A percentile compares a stretch with the other conserved stretches of the same genome.
These are phyloP conservation scores for Ladona fulva DNA, from an alignment of 1,140 invertebrate genomes.

Conservation along the genomic window DNA sequence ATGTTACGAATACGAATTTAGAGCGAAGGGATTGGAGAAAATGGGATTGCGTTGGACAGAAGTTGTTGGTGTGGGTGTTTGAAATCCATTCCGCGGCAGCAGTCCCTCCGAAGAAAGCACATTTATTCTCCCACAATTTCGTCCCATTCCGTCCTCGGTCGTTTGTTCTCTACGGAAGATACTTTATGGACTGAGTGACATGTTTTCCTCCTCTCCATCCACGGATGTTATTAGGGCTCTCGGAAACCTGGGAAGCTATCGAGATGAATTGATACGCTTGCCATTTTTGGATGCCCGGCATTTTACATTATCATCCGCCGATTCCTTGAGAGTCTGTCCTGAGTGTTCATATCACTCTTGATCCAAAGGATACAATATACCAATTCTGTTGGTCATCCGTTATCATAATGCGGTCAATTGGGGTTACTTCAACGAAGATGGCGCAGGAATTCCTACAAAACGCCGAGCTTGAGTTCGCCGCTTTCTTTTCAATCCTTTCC, in stretches of 20 bases:
- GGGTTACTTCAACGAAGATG: too few species aligned
- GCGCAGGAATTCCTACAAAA: too few species aligned
- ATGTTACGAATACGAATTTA: not conserved
- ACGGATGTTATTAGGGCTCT: not conserved
- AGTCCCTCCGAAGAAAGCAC: not conserved
- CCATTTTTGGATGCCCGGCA: too few species aligned
- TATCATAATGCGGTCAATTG: too few species aligned
- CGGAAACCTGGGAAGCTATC: not conserved
- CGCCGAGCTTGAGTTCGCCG: too few species aligned
- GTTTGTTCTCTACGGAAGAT: not conserved
- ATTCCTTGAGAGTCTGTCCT: too few species aligned
- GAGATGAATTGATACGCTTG: too few species aligned
- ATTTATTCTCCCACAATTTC: not conserved
- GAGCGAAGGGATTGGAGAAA: not conserved
- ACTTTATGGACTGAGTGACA: not conserved
- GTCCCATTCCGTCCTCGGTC: not conserved
- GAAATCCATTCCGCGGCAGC: slow-evolving; percentile 1
- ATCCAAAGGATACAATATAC: too few species aligned
- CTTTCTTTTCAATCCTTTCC: too few species aligned
- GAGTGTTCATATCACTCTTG: too few species aligned
- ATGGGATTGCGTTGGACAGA: not conserved
- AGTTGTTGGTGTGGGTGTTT: not conserved
- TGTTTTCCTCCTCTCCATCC: not conserved
- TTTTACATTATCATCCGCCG: too few species aligned
- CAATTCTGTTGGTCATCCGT: too few species aligned